These are phyloP conservation scores for Habrosyne pyritoides DNA, from an alignment of 2,888 invertebrate species.

Conservation along the genomic window DNA sequence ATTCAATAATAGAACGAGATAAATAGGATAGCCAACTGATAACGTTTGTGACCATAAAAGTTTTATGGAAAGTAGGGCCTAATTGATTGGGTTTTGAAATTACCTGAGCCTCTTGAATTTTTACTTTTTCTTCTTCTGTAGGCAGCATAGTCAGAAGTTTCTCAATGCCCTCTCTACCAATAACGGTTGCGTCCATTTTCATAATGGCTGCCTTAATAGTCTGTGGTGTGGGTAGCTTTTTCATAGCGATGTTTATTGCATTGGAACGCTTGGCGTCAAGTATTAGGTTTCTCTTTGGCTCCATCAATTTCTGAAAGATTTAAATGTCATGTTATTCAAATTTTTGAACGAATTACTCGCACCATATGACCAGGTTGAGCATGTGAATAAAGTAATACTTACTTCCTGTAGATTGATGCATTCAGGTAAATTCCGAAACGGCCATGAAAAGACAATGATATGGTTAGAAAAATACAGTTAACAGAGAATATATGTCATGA, in stretches of 20 bases:
- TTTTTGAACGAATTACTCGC: no score
- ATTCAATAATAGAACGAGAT: no score
- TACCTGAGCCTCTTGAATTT: conserved; percentile 96
- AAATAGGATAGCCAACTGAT: neutral
- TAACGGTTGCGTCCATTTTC: conserved; percentile 99
- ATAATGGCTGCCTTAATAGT: conserved; percentile 99
- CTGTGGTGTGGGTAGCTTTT: conserved; percentile 97
- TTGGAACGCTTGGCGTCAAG: conserved; percentile 98
- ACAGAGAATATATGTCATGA: conserved; percentile 2
- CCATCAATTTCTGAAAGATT: conserved; percentile 68
- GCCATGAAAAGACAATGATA: conserved; percentile 44
- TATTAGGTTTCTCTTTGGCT: conserved; percentile 86
- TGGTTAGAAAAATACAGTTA: conserved; percentile 15
- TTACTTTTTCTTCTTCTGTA: conserved; percentile 97
- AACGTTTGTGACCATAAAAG: no score
- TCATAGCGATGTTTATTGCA: conserved; percentile 99
- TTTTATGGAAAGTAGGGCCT: neutral
- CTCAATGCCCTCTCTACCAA: conserved; percentile 99
- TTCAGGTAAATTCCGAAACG: conserved; percentile 13
- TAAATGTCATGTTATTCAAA: conserved; percentile 7
- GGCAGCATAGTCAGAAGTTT: conserved; percentile 99
- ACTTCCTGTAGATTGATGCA: conserved; percentile 48
- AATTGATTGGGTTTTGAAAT: conserved; percentile 1
- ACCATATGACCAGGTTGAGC: no score
- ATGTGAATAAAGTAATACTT: conserved; percentile 36